phyloP scores from a whole-genome alignment of 2,113 vertebrate genomes.

The Syngnathus floridae region DNA sequence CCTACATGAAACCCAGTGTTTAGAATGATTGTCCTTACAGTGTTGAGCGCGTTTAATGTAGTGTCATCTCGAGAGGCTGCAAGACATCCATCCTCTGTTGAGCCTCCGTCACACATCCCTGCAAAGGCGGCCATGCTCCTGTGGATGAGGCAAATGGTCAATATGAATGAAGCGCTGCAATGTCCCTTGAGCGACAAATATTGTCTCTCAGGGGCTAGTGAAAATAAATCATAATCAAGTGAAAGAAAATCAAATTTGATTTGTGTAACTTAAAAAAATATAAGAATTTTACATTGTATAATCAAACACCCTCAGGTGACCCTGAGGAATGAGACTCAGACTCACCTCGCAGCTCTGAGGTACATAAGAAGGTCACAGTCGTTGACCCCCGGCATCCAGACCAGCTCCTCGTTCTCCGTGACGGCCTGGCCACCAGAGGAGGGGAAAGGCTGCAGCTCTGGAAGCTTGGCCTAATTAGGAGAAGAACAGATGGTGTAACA shows the following conservation, averaged over 20 bases:
- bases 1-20: not conserved
- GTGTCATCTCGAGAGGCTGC: conserved; percentile 97
- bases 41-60: conserved; percentile 96
- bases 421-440: conserved; percentile 83
- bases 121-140: conserved; percentile 99
- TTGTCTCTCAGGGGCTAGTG: not conserved
- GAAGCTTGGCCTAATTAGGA: conserved; percentile 88
- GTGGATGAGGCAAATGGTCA: conserved; percentile 25
- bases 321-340: not conserved
- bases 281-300: not conserved
- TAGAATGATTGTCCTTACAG: conserved; percentile 73
- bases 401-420: conserved; percentile 94
- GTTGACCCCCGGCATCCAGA: conserved; percentile 98
- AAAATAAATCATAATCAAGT: too few relatives aligned
- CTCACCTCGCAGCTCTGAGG: conserved; percentile 93
- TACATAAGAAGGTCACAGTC: conserved; percentile 99
- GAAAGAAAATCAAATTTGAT: too few relatives aligned
- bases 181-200: not conserved
- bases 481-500: conserved; percentile 59
- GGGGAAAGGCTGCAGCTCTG: conserved; percentile 92
- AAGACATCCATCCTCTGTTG: conserved; percentile 94
- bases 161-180: not conserved
- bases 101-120: conserved; percentile 98
- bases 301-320: not conserved
- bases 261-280: not conserved